phyloP scores from a whole-genome alignment of 2,797 vertebrate genomes.

The Hybognathus amarus region DNA sequence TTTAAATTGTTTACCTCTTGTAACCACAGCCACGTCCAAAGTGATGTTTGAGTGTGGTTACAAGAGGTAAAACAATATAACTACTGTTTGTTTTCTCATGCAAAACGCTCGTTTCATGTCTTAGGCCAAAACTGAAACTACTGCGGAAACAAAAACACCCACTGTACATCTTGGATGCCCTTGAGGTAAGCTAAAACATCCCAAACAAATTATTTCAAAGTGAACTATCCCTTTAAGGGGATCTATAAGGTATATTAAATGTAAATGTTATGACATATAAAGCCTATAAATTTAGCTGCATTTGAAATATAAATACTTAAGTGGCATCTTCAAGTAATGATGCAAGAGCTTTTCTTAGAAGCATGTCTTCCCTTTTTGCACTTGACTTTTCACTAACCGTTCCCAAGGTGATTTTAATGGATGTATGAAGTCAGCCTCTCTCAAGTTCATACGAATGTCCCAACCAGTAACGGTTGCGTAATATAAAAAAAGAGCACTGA shows the following conservation, averaged over 20 bases:
- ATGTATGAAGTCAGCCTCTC: not conserved
- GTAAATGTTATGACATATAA: not conserved
- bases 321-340: not conserved
- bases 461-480: not conserved
- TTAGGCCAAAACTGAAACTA: too few relatives aligned
- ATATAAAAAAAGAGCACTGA: not conserved
- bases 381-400: conserved; percentile 10
- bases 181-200: too few relatives aligned
- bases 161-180: too few relatives aligned
- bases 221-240: not conserved
- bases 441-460: conserved; percentile 2
- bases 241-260: not conserved
- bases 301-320: conserved; percentile 13
- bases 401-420: conserved; percentile 25
- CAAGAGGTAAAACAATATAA: too few relatives aligned
- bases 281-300: not conserved
- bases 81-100: too few relatives aligned
- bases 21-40: too few relatives aligned
- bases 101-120: too few relatives aligned
- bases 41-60: too few relatives aligned
- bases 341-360: not conserved
- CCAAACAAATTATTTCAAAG: too few relatives aligned
- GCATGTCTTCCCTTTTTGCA: not conserved
- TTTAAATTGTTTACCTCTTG: too few relatives aligned
- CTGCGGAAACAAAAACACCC: too few relatives aligned